Evolutionary conservation across 2,113 vertebrate genomes (phyloP), one percentile per base, ranked within the genome.

Genomic region (Propithecus coquereli): DNA sequence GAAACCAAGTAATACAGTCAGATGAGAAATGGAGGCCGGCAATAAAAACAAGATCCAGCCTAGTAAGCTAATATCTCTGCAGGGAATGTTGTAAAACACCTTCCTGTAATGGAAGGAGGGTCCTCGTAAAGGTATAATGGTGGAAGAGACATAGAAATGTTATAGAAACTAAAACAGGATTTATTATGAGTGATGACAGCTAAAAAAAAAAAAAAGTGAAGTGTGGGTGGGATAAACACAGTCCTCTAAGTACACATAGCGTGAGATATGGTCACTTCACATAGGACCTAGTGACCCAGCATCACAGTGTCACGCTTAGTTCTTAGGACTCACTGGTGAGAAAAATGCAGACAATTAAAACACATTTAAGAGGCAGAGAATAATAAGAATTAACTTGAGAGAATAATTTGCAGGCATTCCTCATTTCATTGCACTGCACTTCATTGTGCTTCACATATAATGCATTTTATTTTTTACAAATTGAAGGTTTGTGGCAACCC

Each of bases 51-150:
- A 96, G 93, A 95, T 50, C 79, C 52, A 94, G 91, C 30, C 93
- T 90, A 43, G 68, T 94, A 94, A 97, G 80, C 94, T 96, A 94
- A 93, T 84, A 96, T 92, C 90, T 97, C 97, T 93, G 84, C 32
- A 37, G 90, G 52, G 76, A 96, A 91, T 73, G 87, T 77, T 94
- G 90, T 95, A 96, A 97, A 97, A 95, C 96, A 93, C 95, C 83
- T 96, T 76, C 84, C 76, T 61, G 57, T 90, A 92, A 96, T 87
- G 37, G 92, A 94, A 96, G 84, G 76, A 95, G 87, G 73, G 94
- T 59, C 92, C 94, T 91, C 81, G 65, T 81, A 87, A 95, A 96
- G 65, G 68, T 77, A 85, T 61, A 94, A 87, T 81, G 65, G 68
- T 80, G 81, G 50, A 90, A 88, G 92, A 95, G 94, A 94, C 87